These are phyloP conservation scores for Lasioglossum albipes DNA, from an alignment of 1,140 invertebrate species.

Conservation along the genomic window DNA sequence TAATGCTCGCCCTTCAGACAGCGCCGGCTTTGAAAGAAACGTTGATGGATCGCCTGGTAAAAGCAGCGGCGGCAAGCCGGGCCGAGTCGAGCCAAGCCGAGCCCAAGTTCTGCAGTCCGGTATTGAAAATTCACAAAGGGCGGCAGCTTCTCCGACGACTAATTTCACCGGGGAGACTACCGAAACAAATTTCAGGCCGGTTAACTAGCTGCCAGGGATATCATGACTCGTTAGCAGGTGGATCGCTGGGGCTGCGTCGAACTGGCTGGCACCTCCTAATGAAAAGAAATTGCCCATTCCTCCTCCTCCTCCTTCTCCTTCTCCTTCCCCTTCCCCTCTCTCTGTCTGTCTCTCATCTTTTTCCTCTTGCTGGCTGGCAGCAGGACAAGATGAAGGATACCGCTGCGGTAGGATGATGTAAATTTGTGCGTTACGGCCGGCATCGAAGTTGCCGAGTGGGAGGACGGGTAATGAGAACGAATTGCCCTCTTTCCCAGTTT, in stretches of 20 bases:
- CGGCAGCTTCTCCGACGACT: constrained; percentile 2
- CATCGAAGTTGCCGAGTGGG: constrained; percentile 46
- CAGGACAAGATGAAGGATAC: constrained; percentile 44
- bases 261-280: constrained; percentile 41
- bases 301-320: not conserved
- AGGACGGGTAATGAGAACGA: constrained; percentile 60
- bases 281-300: constrained; percentile 53
- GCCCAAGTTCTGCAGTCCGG: no score
- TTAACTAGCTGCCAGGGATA: constrained; percentile 20
- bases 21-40: not conserved
- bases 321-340: not conserved
- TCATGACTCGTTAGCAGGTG: constrained; percentile 49
- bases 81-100: no score
- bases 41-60: not conserved
- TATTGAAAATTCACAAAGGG: not conserved
- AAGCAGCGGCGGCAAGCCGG: not conserved
- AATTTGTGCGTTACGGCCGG: constrained; percentile 56
- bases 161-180: not conserved
- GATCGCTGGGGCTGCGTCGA: constrained; percentile 35
- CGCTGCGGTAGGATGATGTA: constrained; percentile 52
- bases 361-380: no score
- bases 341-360: no score
- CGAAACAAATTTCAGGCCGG: constrained; percentile 40
- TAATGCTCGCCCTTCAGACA: not conserved
- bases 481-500: constrained; percentile 55